Evolutionary conservation across 2,888 invertebrate genomes (phyloP).

Genomic region (Mythimna loreyi): DNA sequence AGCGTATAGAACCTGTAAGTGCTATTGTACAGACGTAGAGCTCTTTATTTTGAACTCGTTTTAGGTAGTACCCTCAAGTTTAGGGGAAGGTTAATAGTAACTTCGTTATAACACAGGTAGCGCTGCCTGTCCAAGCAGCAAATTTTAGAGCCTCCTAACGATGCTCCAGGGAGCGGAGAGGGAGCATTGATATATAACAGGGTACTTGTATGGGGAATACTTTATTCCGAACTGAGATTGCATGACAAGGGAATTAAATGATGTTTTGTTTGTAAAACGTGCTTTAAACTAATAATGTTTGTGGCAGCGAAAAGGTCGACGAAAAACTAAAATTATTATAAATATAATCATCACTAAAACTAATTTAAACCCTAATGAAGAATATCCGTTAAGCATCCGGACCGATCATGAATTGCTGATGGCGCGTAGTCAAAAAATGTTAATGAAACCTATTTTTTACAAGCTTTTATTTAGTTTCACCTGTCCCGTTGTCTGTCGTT

Average conservation of each 20-base stretch:
- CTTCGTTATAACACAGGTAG: slow-evolving; percentile 39
- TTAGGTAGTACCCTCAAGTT: slow-evolving; percentile 10
- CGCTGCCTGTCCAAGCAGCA: slow-evolving; percentile 31
- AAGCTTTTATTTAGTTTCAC: too few relatives aligned
- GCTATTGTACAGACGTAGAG: background rate
- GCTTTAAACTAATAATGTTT: background rate
- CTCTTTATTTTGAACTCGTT: slow-evolving; percentile 16
- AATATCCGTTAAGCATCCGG: too few relatives aligned
- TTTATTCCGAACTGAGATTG: slow-evolving; percentile 10
- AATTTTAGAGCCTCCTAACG: slow-evolving; percentile 52
- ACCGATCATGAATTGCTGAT: too few relatives aligned
- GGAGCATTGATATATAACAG: slow-evolving; percentile 38
- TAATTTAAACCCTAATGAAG: too few relatives aligned
- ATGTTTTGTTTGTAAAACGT: background rate
- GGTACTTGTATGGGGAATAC: slow-evolving; percentile 22
- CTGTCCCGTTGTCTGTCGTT: too few relatives aligned
- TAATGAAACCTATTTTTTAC: too few relatives aligned
- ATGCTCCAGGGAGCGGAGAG: slow-evolving; percentile 42
- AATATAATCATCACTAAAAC: too few relatives aligned
- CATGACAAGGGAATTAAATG: background rate
- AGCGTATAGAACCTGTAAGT: background rate
- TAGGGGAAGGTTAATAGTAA: slow-evolving; percentile 26
- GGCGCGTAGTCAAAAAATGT: too few relatives aligned
- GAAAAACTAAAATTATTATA: too few relatives aligned
- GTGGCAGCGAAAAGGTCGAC: too few relatives aligned